phyloP scores from a whole-genome alignment of 2,113 vertebrate genomes.

The Gymnocephalus cernua region DNA sequence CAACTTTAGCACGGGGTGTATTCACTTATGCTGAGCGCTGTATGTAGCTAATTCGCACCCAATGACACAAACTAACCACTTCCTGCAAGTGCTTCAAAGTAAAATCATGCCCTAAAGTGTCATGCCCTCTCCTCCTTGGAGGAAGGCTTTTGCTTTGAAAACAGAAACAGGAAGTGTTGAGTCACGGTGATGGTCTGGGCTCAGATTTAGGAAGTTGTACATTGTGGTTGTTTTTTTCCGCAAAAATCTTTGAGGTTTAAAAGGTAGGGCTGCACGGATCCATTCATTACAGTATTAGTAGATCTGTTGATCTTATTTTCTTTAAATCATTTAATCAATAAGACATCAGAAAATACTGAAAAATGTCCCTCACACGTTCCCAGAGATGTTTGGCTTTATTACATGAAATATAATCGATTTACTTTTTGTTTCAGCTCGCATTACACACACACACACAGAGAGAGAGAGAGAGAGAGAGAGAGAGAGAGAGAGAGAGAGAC shows the following conservation, averaged over 20 bases:
- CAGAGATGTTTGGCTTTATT: no score
- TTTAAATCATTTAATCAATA: neutral
- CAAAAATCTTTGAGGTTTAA: neutral
- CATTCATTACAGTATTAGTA: neutral
- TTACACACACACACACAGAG: no score
- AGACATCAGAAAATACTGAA: neutral
- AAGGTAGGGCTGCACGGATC: neutral
- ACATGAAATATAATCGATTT: no score
- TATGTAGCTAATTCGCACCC: neutral
- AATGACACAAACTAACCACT: neutral
- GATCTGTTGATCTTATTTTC: neutral
- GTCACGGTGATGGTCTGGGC: neutral
- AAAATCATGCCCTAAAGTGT: neutral
- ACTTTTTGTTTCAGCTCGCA: no score
- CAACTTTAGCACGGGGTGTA: no score
- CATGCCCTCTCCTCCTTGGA: rapidly evolving
- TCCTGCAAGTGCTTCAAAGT: neutral
- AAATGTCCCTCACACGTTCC: neutral
- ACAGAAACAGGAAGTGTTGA: constrained; percentile 5
- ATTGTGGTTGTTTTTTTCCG: neutral
- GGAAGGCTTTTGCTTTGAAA: constrained; percentile 18
- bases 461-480: no score
- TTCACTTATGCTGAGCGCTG: no score
- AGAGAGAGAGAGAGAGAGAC: no score
- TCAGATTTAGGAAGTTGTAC: neutral